Evolutionary conservation across 1,140 invertebrate genomes (phyloP).

Genomic region (Drosophila parvula): DNA sequence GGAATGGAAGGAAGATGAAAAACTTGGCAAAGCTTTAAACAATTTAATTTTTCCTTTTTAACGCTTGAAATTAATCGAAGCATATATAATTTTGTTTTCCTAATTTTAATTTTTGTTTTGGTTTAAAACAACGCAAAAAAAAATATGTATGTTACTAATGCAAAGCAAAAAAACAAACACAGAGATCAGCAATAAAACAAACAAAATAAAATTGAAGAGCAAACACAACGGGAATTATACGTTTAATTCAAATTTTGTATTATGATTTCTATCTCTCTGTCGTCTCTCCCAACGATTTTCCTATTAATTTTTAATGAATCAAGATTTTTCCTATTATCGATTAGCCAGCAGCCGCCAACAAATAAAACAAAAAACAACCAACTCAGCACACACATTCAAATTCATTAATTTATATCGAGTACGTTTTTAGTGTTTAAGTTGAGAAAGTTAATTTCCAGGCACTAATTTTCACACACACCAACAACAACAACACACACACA

Average conservation of each 20-base stretch:
- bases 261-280: slow-evolving; percentile 18
- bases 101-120: slow-evolving; percentile 75
- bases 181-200: slow-evolving; percentile 64
- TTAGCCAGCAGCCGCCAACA: slow-evolving; percentile 57
- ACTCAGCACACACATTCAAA: slow-evolving; percentile 60
- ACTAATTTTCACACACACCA: slow-evolving; percentile 65
- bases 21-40: slow-evolving; percentile 83
- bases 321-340: slow-evolving; percentile 74
- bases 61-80: slow-evolving; percentile 64
- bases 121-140: slow-evolving; percentile 61
- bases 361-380: slow-evolving; percentile 33
- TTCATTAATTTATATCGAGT: slow-evolving; percentile 67
- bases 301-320: slow-evolving; percentile 76
- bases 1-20: slow-evolving; percentile 31
- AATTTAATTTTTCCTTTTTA: slow-evolving; percentile 79
- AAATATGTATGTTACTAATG: slow-evolving; percentile 67
- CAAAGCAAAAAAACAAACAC: slow-evolving; percentile 51
- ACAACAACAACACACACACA: slow-evolving; percentile 3
- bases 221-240: slow-evolving; percentile 28
- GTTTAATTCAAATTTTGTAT: slow-evolving; percentile 57
- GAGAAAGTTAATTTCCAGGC: slow-evolving; percentile 48
- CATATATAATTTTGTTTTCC: slow-evolving; percentile 69
- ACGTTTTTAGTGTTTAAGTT: slow-evolving; percentile 54
- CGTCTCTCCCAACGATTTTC: slow-evolving; percentile 48
- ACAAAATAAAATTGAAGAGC: slow-evolving; percentile 19